A percentile compares a stretch with the other conserved stretches of the same genome.
These are phyloP conservation scores for Sceloporus undulatus DNA, from an alignment of 2,113 vertebrate species.

Conservation along the genomic window DNA sequence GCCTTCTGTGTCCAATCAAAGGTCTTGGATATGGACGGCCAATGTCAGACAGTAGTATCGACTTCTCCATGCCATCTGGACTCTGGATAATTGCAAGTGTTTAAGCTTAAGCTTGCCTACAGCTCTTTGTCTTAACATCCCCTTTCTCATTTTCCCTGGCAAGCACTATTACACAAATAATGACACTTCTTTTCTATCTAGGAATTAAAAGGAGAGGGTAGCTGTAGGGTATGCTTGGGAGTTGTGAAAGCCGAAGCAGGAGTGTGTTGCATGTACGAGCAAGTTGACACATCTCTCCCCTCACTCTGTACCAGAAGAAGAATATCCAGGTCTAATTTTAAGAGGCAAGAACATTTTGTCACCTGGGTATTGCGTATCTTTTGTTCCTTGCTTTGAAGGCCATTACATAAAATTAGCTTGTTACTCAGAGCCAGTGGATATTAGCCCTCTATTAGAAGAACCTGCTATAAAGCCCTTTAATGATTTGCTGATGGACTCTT, in stretches of 20 bases:
- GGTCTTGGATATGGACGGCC: too few species aligned
- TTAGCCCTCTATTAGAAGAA: neutral
- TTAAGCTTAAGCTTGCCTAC: fast-evolving
- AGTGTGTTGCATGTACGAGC: neutral
- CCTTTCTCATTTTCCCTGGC: fast-evolving
- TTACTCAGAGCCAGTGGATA: slow-evolving; percentile 48
- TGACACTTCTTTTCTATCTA: neutral
- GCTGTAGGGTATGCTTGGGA: fast-evolving
- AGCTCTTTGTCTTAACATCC: neutral
- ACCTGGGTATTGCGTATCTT: slow-evolving; percentile 52
- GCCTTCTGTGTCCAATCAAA: too few species aligned
- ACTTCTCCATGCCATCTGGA: too few species aligned
- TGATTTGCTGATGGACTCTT: slow-evolving; percentile 57
- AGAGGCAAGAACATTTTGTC: slow-evolving; percentile 51
- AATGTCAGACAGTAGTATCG: too few species aligned
- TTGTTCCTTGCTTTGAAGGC: slow-evolving; percentile 34
- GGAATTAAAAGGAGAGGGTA: fast-evolving
- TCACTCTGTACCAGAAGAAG: neutral
- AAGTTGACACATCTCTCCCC: slow-evolving; percentile 17
- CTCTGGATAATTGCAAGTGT: neutral
- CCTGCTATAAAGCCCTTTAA: slow-evolving; percentile 46
- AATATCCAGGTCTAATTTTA: slow-evolving; percentile 55
- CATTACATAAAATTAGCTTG: slow-evolving; percentile 67
- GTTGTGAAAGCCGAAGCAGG: neutral
- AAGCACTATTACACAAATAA: fast-evolving